These are phyloP conservation scores for Etheostoma spectabile DNA, from an alignment of 2,113 vertebrate genomes.

Conservation along the genomic window DNA sequence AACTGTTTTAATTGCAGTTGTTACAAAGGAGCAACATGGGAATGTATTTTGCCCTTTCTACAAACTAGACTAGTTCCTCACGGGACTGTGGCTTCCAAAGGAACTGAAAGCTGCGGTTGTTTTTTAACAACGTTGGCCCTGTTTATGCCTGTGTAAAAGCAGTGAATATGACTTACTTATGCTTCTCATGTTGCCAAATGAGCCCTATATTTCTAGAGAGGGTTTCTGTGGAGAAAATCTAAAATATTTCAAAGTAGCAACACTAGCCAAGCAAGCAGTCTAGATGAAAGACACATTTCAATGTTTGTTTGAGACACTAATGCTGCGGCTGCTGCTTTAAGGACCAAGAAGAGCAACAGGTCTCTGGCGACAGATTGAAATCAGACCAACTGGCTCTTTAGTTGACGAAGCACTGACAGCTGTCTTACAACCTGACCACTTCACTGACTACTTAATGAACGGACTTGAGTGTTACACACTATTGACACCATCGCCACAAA, in stretches of 20 bases:
- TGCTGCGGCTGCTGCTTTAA: constrained; percentile 36
- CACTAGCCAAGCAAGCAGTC: constrained; percentile 25
- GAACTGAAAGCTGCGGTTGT: constrained; percentile 1
- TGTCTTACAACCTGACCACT: neutral
- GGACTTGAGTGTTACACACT: constrained; percentile 15
- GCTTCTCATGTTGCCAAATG: constrained; percentile 56
- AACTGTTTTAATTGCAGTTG: neutral
- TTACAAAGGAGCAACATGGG: neutral
- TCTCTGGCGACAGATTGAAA: neutral
- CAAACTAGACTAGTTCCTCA: constrained; percentile 18
- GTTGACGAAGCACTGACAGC: constrained; percentile 16
- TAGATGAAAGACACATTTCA: constrained; percentile 32
- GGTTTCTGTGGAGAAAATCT: neutral
- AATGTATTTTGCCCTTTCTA: neutral
- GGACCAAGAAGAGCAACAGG: constrained; percentile 31
- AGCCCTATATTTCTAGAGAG: constrained; percentile 27
- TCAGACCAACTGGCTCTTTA: neutral
- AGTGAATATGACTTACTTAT: neutral
- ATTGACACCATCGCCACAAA: constrained; percentile 25
- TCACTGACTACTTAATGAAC: constrained; percentile 1
- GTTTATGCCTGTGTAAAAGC: constrained; percentile 29
- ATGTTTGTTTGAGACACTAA: constrained; percentile 37
- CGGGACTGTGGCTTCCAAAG: neutral
- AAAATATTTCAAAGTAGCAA: constrained; percentile 41
- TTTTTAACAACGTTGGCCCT: neutral